Evolutionary conservation across 2,888 invertebrate species (phyloP).

Genomic region (Tortricodes alternella): DNA sequence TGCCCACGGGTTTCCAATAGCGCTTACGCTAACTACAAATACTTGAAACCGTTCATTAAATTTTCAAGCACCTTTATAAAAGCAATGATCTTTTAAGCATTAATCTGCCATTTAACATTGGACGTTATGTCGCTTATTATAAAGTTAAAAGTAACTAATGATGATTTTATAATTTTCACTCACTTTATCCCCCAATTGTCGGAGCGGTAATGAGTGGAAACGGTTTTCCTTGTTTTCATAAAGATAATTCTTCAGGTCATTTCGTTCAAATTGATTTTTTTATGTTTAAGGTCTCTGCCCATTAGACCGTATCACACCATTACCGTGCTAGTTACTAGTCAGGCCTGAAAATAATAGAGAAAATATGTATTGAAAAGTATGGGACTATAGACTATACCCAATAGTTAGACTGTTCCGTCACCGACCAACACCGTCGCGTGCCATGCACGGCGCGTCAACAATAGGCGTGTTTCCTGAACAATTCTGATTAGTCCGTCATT

Average conservation of each 20-base stretch:
- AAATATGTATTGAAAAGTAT: no score
- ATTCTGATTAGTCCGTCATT: no score
- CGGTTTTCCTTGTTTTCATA: conserved; percentile 13
- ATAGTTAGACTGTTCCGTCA: no score
- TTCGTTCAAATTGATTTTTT: conserved; percentile 6
- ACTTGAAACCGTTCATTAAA: conserved; percentile 23
- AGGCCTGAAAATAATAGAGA: no score
- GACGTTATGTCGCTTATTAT: not conserved
- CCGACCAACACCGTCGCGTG: no score
- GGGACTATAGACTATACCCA: no score
- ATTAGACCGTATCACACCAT: not conserved
- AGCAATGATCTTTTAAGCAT: conserved; percentile 2
- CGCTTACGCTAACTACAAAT: conserved; percentile 2
- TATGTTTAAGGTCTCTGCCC: not conserved
- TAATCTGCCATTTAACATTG: not conserved
- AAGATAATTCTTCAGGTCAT: conserved; percentile 17
- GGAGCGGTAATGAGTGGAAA: conserved; percentile 12
- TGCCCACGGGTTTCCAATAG: not conserved
- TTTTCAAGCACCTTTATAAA: conserved; percentile 6
- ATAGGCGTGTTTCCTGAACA: no score
- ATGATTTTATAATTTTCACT: not conserved
- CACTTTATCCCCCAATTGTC: conserved; percentile 15
- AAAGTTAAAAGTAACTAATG: not conserved
- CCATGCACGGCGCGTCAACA: no score
- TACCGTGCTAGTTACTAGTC: no score